Conservation (phyloP, 2,888 invertebrate species). For the Pseudolycoriella hygida region DNA sequence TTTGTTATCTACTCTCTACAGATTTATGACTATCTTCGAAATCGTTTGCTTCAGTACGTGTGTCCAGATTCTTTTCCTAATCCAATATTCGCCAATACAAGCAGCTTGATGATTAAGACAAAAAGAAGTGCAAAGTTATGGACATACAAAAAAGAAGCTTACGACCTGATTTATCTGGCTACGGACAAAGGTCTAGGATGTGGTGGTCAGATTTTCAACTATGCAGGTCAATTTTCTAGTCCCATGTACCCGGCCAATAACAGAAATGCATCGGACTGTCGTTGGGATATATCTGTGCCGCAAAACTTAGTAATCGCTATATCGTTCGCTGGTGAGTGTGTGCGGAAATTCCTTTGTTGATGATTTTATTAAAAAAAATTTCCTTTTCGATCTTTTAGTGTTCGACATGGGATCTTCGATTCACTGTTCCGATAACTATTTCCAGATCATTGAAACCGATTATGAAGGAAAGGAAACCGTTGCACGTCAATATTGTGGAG, state of each 20-base stretch:
- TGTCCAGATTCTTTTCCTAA: constrained; percentile 36
- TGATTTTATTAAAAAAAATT: constrained; percentile 10
- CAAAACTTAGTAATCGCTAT: constrained; percentile 33
- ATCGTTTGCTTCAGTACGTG: constrained; percentile 26
- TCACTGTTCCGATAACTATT: constrained; percentile 43
- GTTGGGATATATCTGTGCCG: constrained; percentile 45
- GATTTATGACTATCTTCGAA: constrained; percentile 33
- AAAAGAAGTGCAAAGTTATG: constrained; percentile 12
- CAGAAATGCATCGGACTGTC: constrained; percentile 37
- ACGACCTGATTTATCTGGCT: constrained; percentile 43
- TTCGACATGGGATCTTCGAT: constrained; percentile 45
- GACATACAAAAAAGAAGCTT: constrained; percentile 12
- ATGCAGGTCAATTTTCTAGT: constrained; percentile 44
- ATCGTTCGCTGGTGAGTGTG: constrained; percentile 30
- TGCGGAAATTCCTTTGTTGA: constrained; percentile 14
- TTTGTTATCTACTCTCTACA: constrained; percentile 14
- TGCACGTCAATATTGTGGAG: constrained; percentile 27
- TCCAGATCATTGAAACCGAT: constrained; percentile 39
- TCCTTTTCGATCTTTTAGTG: constrained; percentile 22
- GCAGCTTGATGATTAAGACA: constrained; percentile 41
- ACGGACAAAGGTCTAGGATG: constrained; percentile 43
- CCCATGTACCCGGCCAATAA: constrained; percentile 48
- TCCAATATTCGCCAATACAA: constrained; percentile 53
- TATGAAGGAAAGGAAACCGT: constrained; percentile 26
- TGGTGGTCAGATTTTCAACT: constrained; percentile 44